Percentiles rank a stretch among this genome's conserved stretches.
Evolutionary conservation across 2,797 vertebrate genomes (phyloP).

Genomic region (Pogoniulus pusillus): DNA sequence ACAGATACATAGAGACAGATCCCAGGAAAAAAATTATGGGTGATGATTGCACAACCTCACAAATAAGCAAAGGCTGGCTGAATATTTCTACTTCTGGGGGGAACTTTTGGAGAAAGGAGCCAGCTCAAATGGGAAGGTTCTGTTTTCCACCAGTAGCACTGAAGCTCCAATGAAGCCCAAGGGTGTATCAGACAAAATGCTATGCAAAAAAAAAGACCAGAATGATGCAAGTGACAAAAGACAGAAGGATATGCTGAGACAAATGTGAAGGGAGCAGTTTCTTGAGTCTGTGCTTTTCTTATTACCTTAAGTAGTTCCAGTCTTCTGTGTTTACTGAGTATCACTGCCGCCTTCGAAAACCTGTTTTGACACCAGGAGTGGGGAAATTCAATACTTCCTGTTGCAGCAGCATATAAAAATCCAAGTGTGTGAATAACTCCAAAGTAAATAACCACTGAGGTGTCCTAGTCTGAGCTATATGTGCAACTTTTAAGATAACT

Average conservation of each 20-base stretch:
- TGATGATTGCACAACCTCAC: background rate
- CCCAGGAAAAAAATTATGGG: background rate
- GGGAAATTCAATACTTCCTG: background rate
- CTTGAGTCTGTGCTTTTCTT: background rate
- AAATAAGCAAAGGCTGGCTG: background rate
- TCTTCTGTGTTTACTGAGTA: background rate
- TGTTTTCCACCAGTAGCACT: background rate
- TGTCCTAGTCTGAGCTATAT: background rate
- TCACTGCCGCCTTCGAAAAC: background rate
- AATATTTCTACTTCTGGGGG: background rate
- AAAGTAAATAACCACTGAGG: background rate
- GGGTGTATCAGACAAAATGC: background rate
- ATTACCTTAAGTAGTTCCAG: background rate
- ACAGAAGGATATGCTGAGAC: background rate
- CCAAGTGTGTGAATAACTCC: background rate
- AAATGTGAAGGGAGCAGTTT: background rate
- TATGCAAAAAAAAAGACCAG: background rate
- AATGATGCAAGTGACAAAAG: background rate
- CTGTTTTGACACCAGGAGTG: background rate
- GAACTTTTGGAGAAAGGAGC: background rate
- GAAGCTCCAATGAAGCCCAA: background rate
- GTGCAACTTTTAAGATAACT: background rate
- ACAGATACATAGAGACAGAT: background rate
- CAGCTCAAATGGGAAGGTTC: background rate
- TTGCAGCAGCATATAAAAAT: background rate